Conservation (phyloP, 2,113 vertebrate genomes). For the Monarcha castaneiventris region DNA sequence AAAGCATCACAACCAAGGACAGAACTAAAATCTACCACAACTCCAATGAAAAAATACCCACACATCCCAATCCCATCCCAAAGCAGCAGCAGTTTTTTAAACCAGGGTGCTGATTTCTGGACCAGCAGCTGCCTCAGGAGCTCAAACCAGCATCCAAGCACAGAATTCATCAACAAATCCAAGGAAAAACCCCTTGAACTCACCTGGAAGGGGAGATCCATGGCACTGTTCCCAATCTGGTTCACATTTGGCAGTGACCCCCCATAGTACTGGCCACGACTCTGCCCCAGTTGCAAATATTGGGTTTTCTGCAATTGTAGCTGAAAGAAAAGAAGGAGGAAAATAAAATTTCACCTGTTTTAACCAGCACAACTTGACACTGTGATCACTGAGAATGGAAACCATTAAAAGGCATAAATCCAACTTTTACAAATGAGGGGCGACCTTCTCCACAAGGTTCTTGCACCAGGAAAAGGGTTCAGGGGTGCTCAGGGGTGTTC, state of each 20-base stretch:
- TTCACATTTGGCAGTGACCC: conserved; percentile 99
- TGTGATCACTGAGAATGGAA: not conserved
- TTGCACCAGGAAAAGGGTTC: not conserved
- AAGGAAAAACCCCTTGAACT: not conserved
- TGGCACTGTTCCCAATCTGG: conserved; percentile 94
- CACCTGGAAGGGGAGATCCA: conserved; percentile 99
- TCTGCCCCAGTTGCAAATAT: conserved; percentile 97
- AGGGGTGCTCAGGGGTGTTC: not conserved
- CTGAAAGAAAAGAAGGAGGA: conserved; percentile 71
- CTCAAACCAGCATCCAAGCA: not conserved
- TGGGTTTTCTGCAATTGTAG: conserved; percentile 99
- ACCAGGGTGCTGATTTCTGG: not conserved
- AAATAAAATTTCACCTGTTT: not conserved
- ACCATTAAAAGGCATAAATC: not conserved
- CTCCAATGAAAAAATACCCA: not conserved
- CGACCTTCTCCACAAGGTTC: not conserved
- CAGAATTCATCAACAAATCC: not conserved
- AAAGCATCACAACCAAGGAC: not conserved
- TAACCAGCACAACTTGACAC: not conserved
- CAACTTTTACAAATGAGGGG: not conserved
- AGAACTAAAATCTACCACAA: not conserved
- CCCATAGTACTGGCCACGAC: conserved; percentile 97
- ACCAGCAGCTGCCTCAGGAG: not conserved
- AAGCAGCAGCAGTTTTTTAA: not conserved
- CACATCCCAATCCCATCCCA: not conserved